phyloP scores from a whole-genome alignment of 2,113 vertebrate genomes.

The Neofelis nebulosa region DNA sequence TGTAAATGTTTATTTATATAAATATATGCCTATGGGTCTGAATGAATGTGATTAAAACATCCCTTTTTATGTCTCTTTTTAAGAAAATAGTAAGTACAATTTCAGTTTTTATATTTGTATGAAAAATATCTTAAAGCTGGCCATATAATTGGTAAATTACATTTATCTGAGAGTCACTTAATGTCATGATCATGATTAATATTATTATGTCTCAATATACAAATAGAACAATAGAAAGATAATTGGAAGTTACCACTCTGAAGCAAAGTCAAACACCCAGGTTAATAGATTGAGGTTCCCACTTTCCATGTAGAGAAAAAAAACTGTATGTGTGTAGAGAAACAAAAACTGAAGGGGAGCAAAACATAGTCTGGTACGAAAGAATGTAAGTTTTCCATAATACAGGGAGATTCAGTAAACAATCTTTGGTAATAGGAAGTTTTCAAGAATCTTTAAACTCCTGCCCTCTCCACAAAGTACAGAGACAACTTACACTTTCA shows the following conservation, averaged over 20 bases:
- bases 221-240: background rate
- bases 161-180: constrained; percentile 1
- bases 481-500: background rate
- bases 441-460: background rate
- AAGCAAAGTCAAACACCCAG: background rate
- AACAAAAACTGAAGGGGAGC: background rate
- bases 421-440: background rate
- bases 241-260: background rate
- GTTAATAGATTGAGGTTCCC: background rate
- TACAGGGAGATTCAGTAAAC: background rate
- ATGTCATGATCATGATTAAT: background rate
- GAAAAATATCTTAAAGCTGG: background rate
- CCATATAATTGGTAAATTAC: background rate
- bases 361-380: background rate
- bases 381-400: background rate
- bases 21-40: background rate
- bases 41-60: background rate
- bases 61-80: background rate
- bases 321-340: background rate
- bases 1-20: background rate
- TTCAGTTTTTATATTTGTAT: background rate
- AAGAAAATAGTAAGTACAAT: background rate
- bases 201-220: background rate
- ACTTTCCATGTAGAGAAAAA: too few relatives aligned
- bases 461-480: background rate